Conservation (phyloP, 2,888 invertebrate species). For the Dusona sp. region DNA sequence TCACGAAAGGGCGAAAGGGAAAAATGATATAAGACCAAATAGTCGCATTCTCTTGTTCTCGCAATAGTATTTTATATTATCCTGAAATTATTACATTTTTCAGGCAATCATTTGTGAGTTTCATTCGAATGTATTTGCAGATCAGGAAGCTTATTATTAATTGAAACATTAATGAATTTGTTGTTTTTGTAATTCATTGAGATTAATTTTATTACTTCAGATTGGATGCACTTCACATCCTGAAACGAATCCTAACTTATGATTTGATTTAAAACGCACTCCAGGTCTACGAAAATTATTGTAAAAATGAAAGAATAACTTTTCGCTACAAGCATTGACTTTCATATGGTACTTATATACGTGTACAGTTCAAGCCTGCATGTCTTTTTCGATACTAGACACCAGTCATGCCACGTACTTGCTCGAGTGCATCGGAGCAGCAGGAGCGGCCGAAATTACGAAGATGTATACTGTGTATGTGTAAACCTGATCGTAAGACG, state of each 20-base stretch:
- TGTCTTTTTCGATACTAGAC: constrained; percentile 30
- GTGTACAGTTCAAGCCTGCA: not conserved
- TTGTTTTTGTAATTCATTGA: too few relatives aligned
- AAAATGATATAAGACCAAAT: not conserved
- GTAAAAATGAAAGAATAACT: not conserved
- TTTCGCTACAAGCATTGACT: not conserved
- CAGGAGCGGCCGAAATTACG: constrained; percentile 26
- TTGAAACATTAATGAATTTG: too few relatives aligned
- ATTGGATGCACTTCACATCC: too few relatives aligned
- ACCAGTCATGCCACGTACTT: constrained; percentile 36
- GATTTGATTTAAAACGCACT: not conserved
- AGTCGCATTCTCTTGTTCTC: not conserved
- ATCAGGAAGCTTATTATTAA: not conserved
- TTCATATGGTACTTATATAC: not conserved
- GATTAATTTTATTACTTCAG: too few relatives aligned
- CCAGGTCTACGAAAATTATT: not conserved
- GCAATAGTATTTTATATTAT: not conserved
- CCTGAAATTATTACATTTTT: not conserved
- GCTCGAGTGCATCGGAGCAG: constrained; percentile 49
- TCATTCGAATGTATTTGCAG: not conserved
- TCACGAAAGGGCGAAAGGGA: not conserved
- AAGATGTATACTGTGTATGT: constrained; percentile 15
- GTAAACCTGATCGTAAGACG: constrained; percentile 42
- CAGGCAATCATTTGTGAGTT: not conserved
- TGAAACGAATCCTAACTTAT: not conserved